A percentile compares a stretch with the other conserved stretches of the same genome.
Evolutionary conservation across 2,797 vertebrate genomes (phyloP).

Genomic region (Loriculus beryllinus): DNA sequence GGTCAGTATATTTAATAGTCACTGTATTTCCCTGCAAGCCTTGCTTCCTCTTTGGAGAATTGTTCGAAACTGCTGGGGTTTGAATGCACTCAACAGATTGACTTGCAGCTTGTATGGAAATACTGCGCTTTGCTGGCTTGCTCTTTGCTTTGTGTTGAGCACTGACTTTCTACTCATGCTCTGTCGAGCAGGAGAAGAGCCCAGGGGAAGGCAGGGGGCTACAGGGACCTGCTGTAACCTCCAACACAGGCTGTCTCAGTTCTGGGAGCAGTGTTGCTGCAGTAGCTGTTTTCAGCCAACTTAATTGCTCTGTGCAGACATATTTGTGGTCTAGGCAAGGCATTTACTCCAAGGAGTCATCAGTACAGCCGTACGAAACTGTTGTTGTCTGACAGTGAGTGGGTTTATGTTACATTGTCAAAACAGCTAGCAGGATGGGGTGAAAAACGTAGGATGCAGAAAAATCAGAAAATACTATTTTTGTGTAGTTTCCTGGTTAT

Average conservation of each 20-base stretch:
- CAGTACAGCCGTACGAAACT: background rate
- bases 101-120: background rate
- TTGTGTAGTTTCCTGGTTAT: background rate
- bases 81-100: background rate
- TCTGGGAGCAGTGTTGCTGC: background rate
- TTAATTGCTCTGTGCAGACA: background rate
- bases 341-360: slow-evolving; percentile 10
- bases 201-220: background rate
- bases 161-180: background rate
- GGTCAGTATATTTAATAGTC: slow-evolving; percentile 30
- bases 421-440: background rate
- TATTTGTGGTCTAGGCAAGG: background rate
- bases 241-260: background rate
- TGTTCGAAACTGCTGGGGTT: background rate
- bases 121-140: background rate
- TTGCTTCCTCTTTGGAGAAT: slow-evolving; percentile 1
- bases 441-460: slow-evolving; percentile 18
- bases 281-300: background rate
- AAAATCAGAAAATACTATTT: background rate
- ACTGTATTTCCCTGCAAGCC: background rate
- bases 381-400: slow-evolving; percentile 23
- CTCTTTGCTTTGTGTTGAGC: background rate
- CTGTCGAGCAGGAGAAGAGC: background rate
- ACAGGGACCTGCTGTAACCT: background rate
- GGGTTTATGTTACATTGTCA: slow-evolving; percentile 25